Evolutionary conservation across 1,140 invertebrate species (phyloP).

Genomic region (Sipha flava): DNA sequence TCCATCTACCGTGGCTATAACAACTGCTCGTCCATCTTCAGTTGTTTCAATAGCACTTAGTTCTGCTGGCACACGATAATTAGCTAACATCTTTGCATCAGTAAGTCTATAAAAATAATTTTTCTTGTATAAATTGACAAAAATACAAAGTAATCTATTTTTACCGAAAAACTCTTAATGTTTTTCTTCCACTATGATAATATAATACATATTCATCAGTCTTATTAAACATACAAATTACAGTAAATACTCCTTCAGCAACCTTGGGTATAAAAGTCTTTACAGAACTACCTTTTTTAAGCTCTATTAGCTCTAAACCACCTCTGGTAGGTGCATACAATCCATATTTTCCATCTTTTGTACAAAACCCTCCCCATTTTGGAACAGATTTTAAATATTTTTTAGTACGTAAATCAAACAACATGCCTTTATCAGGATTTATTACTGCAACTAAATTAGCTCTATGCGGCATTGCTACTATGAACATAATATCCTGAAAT

Average conservation of each 20-base stretch:
- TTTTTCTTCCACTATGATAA: conserved; percentile 90
- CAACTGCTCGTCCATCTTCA: conserved; percentile 68
- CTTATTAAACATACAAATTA: conserved; percentile 87
- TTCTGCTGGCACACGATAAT: conserved; percentile 86
- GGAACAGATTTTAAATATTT: conserved; percentile 65
- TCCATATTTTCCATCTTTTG: conserved; percentile 80
- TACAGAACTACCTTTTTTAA: conserved; percentile 72
- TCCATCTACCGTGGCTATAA: conserved; percentile 86
- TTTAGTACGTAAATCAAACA: conserved; percentile 72
- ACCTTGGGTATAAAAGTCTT: conserved; percentile 83
- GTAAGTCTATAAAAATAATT: conserved; percentile 52
- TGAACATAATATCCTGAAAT: conserved; percentile 53
- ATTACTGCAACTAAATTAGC: conserved; percentile 75
- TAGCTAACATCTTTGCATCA: conserved; percentile 83
- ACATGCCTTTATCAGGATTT: conserved; percentile 80
- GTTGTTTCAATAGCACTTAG: conserved; percentile 76
- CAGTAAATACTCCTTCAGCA: conserved; percentile 93
- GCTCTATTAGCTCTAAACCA: conserved; percentile 80
- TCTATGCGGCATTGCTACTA: conserved; percentile 73
- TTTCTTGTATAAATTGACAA: not conserved
- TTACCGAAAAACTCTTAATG: conserved; percentile 81
- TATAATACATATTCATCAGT: conserved; percentile 94
- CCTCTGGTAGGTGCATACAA: conserved; percentile 84
- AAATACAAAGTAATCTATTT: not conserved
- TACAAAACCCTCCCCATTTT: conserved; percentile 75